phyloP scores from a whole-genome alignment of 1,140 invertebrate genomes.

The Oedothorax gibbosus region DNA sequence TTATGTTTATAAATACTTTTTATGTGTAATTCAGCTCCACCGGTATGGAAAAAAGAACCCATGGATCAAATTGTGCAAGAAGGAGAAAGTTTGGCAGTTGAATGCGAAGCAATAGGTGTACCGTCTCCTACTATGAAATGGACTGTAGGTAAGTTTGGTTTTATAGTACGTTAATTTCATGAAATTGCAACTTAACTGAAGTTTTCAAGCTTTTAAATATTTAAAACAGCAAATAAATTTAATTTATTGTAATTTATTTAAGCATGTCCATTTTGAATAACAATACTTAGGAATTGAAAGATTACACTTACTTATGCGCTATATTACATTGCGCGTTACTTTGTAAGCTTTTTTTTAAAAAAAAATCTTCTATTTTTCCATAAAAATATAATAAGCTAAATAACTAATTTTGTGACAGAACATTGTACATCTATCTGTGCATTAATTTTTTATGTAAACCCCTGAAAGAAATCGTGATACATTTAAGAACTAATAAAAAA shows the following conservation, averaged over 20 bases:
- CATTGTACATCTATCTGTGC: too few relatives aligned
- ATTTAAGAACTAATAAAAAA: too few relatives aligned
- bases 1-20: too few relatives aligned
- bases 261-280: background rate
- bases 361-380: too few relatives aligned
- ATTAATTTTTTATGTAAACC: too few relatives aligned
- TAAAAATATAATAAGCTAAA: too few relatives aligned
- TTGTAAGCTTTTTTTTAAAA: too few relatives aligned
- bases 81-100: constrained; percentile 43
- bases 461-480: too few relatives aligned
- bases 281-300: background rate
- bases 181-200: background rate
- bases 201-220: background rate
- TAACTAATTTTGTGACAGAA: too few relatives aligned
- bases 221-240: background rate
- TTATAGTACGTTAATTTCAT: background rate
- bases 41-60: constrained; percentile 61
- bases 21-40: constrained; percentile 51
- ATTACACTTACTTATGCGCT: too few relatives aligned
- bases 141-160: constrained; percentile 16
- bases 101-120: constrained; percentile 61
- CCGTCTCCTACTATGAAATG: constrained; percentile 59
- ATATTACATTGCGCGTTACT: too few relatives aligned
- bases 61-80: constrained; percentile 23
- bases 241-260: background rate